Conservation (phyloP, 2,797 vertebrate genomes). For the Scolopax rusticola region DNA sequence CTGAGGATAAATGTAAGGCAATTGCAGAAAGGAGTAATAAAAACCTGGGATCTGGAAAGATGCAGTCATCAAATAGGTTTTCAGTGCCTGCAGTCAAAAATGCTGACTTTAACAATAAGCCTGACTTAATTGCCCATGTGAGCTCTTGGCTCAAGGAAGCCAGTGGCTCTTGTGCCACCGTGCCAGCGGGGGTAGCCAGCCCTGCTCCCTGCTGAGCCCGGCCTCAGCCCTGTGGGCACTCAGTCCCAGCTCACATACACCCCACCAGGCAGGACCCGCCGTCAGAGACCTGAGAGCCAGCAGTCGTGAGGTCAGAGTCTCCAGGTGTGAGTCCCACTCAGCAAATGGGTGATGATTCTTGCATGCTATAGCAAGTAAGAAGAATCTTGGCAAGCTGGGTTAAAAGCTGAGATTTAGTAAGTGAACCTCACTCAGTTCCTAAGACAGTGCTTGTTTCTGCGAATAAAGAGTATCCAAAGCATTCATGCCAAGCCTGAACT, state of each 20-base stretch:
- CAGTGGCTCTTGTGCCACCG: rapidly evolving
- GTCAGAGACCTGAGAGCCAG: not conserved
- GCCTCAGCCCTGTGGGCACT: rapidly evolving
- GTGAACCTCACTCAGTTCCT: not conserved
- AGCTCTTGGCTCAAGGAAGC: not conserved
- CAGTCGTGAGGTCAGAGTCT: not conserved
- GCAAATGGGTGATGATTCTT: not conserved
- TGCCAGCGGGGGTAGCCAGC: not conserved
- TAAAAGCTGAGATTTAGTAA: not conserved
- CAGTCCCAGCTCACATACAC: rapidly evolving
- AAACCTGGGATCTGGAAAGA: not conserved
- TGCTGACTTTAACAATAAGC: not conserved
- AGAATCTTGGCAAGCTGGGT: not conserved
- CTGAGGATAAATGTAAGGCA: not conserved
- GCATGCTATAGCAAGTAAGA: not conserved
- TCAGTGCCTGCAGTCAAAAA: not conserved
- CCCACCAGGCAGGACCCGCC: not conserved
- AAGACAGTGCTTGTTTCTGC: not conserved
- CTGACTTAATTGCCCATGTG: not conserved
- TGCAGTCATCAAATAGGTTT: not conserved
- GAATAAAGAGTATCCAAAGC: not conserved
- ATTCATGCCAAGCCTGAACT: not conserved
- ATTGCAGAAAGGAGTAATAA: not conserved
- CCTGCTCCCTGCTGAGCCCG: not conserved
- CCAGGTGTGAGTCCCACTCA: not conserved